Percentiles rank a stretch among this genome's conserved stretches.
These are phyloP conservation scores for Elaphurus davidianus DNA, from an alignment of 2,113 vertebrate genomes.

Conservation along the genomic window DNA sequence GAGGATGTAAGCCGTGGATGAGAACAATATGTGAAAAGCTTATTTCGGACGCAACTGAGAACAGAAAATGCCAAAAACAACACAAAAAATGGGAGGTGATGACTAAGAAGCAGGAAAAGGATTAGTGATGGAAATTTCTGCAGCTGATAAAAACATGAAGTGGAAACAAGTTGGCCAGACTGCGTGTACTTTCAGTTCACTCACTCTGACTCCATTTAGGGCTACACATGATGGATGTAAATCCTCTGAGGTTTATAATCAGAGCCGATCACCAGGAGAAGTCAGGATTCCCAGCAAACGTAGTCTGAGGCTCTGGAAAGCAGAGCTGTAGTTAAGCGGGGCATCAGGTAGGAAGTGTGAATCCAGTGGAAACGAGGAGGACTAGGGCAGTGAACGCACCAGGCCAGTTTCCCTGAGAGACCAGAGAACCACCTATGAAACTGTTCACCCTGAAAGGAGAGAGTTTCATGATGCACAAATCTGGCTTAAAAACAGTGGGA, in stretches of 20 bases:
- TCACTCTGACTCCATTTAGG: neutral
- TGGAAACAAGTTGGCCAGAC: neutral
- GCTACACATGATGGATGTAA: neutral
- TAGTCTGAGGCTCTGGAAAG: neutral
- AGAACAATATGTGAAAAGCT: conserved; percentile 35
- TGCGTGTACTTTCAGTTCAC: neutral
- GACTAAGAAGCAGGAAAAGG: neutral
- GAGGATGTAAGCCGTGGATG: neutral
- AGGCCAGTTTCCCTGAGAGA: neutral
- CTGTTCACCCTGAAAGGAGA: neutral
- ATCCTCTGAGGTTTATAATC: neutral
- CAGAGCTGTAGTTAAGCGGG: neutral
- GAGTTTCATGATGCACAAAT: neutral
- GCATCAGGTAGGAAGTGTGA: neutral
- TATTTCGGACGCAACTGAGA: neutral
- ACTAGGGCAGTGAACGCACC: neutral
- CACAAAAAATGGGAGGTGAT: neutral
- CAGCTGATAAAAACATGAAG: neutral
- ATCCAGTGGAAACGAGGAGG: neutral
- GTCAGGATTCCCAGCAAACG: neutral
- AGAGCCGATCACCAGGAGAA: neutral
- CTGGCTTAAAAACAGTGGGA: neutral
- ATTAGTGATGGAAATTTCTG: conserved; percentile 33
- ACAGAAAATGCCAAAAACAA: conserved; percentile 42
- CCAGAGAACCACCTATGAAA: neutral